Evolutionary conservation across 2,113 vertebrate genomes (phyloP).

Genomic region (Microcebus tavaratra): DNA sequence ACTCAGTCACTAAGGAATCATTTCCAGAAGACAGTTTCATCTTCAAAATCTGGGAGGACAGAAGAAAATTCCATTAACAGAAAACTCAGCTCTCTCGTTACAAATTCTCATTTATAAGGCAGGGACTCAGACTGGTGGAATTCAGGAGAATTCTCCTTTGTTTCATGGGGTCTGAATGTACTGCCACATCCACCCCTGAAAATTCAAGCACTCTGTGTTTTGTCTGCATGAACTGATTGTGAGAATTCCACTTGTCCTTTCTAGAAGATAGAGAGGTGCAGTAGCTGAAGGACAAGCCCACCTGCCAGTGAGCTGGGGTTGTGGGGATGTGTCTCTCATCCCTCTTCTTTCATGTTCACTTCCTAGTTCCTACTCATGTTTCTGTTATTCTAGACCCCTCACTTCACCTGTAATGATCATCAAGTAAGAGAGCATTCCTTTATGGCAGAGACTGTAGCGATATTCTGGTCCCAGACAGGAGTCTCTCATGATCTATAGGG

Average conservation of each 20-base stretch:
- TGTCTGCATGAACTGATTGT: background rate
- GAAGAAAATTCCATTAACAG: background rate
- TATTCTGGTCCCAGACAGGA: background rate
- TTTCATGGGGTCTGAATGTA: background rate
- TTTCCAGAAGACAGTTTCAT: constrained; percentile 21
- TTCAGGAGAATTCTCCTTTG: background rate
- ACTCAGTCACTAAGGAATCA: constrained; percentile 57
- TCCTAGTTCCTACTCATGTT: background rate
- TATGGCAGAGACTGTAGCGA: rapidly evolving
- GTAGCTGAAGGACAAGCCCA: background rate
- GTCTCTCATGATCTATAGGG: background rate
- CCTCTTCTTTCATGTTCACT: background rate
- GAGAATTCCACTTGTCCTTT: background rate
- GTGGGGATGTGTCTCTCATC: background rate
- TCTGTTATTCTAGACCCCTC: background rate
- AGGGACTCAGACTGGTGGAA: background rate
- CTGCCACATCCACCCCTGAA: background rate
- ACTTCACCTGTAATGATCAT: background rate
- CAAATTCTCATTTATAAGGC: background rate
- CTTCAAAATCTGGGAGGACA: background rate
- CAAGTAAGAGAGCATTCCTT: background rate
- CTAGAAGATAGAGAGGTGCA: background rate
- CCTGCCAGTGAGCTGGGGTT: background rate
- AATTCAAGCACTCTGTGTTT: background rate
- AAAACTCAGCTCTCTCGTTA: background rate